Evolutionary conservation across 2,888 invertebrate species (phyloP).

Genomic region (Eugnorisma glareosa): DNA sequence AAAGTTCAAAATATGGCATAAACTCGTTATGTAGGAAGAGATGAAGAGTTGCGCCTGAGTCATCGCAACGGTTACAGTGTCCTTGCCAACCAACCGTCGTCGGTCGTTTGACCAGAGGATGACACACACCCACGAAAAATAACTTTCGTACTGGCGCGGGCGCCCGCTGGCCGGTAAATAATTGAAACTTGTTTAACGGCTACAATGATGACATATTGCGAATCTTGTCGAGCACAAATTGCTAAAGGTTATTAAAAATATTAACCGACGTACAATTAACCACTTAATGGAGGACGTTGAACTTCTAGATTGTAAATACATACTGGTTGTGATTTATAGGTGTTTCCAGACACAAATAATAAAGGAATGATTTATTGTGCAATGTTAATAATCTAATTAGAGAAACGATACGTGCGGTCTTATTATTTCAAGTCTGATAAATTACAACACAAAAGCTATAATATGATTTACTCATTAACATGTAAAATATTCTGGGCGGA

Average conservation of each 20-base stretch:
- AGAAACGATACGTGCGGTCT: conserved; percentile 35
- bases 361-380: conserved; percentile 36
- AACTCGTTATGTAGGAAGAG: conserved; percentile 67
- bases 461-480: background rate
- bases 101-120: conserved; percentile 68
- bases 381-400: conserved; percentile 30
- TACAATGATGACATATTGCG: conserved; percentile 66
- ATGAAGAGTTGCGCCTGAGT: conserved; percentile 68
- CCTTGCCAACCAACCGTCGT: conserved; percentile 72
- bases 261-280: conserved; percentile 58
- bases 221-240: conserved; percentile 54
- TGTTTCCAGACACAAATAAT: conserved; percentile 41
- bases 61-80: conserved; percentile 75
- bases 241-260: conserved; percentile 52
- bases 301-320: conserved; percentile 55
- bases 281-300: conserved; percentile 52
- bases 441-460: background rate
- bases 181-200: conserved; percentile 80
- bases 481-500: conserved; percentile 6
- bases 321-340: conserved; percentile 32
- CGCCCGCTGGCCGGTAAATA: conserved; percentile 68
- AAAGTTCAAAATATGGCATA: conserved; percentile 67
- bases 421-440: conserved; percentile 17
- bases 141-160: conserved; percentile 69
- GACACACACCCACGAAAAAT: conserved; percentile 76